Conservation (phyloP, 2,797 vertebrate species). For the Octomys mimax region DNA sequence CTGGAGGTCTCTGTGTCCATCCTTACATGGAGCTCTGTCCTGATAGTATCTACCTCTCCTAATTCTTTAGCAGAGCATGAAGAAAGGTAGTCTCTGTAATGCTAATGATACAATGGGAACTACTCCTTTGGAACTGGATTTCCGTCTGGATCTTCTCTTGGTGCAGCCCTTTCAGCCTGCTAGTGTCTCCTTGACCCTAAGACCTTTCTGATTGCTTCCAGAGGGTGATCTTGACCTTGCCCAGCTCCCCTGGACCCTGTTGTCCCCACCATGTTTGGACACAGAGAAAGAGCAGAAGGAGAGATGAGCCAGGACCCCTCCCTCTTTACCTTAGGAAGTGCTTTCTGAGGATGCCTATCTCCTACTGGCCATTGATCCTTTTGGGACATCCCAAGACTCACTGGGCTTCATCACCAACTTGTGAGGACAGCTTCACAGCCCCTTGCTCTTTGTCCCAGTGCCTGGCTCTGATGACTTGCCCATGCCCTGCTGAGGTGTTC, state of each 20-base stretch:
- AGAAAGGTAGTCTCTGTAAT: background rate
- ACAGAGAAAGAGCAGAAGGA: fast-evolving
- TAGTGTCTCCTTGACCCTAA: fast-evolving
- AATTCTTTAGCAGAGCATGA: background rate
- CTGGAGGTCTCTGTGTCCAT: background rate
- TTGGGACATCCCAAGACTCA: fast-evolving
- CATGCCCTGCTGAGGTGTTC: fast-evolving
- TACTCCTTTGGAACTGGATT: background rate
- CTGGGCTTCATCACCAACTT: fast-evolving
- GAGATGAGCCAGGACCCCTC: fast-evolving
- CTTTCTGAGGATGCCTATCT: fast-evolving
- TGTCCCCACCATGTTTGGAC: fast-evolving
- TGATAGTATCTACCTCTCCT: background rate
- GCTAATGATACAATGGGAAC: background rate
- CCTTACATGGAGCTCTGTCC: background rate
- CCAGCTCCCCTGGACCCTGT: fast-evolving
- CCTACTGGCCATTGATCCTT: fast-evolving
- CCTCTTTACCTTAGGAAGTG: background rate
- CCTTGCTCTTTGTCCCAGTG: fast-evolving
- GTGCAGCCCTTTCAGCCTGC: fast-evolving
- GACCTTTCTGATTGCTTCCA: fast-evolving
- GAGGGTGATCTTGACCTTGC: background rate
- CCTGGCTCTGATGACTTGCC: fast-evolving
- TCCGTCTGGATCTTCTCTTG: fast-evolving
- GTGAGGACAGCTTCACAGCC: fast-evolving